Percentiles rank a stretch among this genome's conserved stretches.
phyloP scores from a whole-genome alignment of 2,888 invertebrate genomes.

The Eudasyphora cyanicolor region DNA sequence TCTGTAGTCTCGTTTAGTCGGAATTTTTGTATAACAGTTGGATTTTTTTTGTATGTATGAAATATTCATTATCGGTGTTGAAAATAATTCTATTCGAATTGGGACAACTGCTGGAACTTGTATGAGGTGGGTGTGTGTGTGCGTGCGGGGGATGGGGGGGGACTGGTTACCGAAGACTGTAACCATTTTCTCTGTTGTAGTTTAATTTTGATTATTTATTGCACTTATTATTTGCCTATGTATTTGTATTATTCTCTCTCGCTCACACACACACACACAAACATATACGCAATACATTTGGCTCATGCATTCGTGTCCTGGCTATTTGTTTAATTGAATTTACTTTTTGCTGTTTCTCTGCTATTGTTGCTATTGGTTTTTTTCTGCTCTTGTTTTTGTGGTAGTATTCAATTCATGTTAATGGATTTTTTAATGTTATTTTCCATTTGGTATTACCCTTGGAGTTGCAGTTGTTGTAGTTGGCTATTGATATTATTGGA shows the following conservation, averaged over 20 bases:
- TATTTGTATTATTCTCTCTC: neutral
- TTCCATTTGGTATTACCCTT: slow-evolving; percentile 34
- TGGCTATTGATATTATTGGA: slow-evolving; percentile 18
- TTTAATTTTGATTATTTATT: slow-evolving; percentile 31
- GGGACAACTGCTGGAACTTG: neutral
- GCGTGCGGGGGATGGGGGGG: neutral
- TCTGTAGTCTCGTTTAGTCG: neutral
- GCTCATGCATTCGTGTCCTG: too few relatives aligned
- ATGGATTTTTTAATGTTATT: slow-evolving; percentile 25
- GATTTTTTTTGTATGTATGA: too few relatives aligned
- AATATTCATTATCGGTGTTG: neutral
- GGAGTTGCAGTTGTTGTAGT: slow-evolving; percentile 15
- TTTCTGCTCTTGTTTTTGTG: slow-evolving; percentile 28
- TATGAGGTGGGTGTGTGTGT: neutral
- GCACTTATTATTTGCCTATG: slow-evolving; percentile 25
- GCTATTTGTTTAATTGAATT: slow-evolving; percentile 31
- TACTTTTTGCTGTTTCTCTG: neutral
- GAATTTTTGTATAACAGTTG: neutral
- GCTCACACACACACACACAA: slow-evolving; percentile 7
- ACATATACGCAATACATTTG: neutral
- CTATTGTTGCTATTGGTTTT: slow-evolving; percentile 29
- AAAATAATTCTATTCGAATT: neutral
- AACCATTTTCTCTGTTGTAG: neutral
- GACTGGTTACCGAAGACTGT: too few relatives aligned
- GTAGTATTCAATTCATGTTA: slow-evolving; percentile 23